Conservation (phyloP, 2,113 vertebrate genomes). For the Uria aalge region DNA sequence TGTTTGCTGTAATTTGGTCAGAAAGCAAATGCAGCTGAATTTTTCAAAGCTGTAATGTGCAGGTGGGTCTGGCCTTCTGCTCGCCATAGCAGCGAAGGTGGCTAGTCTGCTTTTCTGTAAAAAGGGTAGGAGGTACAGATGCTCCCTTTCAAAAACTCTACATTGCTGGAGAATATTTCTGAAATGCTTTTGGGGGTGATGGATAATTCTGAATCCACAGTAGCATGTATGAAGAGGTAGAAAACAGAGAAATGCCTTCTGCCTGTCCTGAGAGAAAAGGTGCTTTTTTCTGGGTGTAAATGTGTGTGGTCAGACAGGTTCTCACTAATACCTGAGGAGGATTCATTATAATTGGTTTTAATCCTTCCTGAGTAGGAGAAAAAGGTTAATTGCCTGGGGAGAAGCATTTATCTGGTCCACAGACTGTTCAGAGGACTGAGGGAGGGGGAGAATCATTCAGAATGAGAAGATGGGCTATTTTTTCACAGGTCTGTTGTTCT, state of each 20-base stretch:
- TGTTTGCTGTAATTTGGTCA: conserved; percentile 26
- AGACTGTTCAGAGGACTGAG: neutral
- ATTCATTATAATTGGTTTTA: conserved; percentile 11
- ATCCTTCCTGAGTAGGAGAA: neutral
- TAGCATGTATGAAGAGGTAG: neutral
- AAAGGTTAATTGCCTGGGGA: neutral
- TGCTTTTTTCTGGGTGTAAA: neutral
- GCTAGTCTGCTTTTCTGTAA: neutral
- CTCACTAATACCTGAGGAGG: neutral
- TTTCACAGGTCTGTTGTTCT: neutral
- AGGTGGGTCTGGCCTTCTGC: neutral
- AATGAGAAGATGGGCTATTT: neutral
- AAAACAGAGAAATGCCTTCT: neutral
- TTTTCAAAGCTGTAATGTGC: neutral
- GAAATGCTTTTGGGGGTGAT: neutral
- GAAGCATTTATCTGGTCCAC: neutral
- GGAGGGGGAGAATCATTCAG: neutral
- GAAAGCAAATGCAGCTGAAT: neutral
- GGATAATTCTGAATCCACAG: neutral
- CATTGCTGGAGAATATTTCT: neutral
- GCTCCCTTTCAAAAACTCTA: neutral
- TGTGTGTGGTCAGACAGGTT: neutral
- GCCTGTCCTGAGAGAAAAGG: neutral
- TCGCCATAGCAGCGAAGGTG: neutral
- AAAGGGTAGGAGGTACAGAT: neutral